Percentiles rank a stretch among this genome's conserved stretches.
Evolutionary conservation across 2,113 vertebrate genomes (phyloP).

Genomic region (Poeciliopsis prolifica): DNA sequence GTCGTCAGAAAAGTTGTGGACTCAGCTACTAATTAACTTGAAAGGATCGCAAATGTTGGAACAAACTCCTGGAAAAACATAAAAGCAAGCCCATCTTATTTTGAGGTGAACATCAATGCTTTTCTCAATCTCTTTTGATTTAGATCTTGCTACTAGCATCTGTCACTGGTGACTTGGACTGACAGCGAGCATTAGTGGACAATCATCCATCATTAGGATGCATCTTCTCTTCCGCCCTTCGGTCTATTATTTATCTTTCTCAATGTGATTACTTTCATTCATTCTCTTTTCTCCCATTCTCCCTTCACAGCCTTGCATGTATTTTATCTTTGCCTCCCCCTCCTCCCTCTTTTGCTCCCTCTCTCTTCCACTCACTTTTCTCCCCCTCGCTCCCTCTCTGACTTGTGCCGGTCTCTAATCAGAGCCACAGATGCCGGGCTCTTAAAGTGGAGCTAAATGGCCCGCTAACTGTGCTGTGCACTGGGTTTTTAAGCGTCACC

Average conservation of each 20-base stretch:
- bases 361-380: slow-evolving; percentile 27
- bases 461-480: slow-evolving; percentile 77
- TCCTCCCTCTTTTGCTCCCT: slow-evolving; percentile 29
- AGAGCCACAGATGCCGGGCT: slow-evolving; percentile 64
- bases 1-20: no score
- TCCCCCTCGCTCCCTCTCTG: slow-evolving; percentile 40
- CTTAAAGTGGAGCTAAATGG: slow-evolving; percentile 84
- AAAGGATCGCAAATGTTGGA: background rate
- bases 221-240: background rate
- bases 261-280: slow-evolving; percentile 3
- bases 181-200: background rate
- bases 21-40: background rate
- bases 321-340: slow-evolving; percentile 37
- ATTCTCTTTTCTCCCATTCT: slow-evolving; percentile 3
- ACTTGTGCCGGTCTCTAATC: slow-evolving; percentile 69
- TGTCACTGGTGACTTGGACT: background rate
- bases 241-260: slow-evolving; percentile 1
- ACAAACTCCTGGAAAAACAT: background rate
- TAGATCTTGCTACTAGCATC: background rate
- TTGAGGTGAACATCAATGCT: background rate
- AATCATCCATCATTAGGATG: background rate
- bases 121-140: background rate
- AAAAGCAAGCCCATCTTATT: background rate
- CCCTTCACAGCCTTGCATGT: slow-evolving; percentile 28
- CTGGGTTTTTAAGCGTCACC: slow-evolving; percentile 69